A percentile compares a stretch with the other conserved stretches of the same genome.
Conservation (phyloP, 2,888 invertebrate genomes). For the Beris chalybata region DNA sequence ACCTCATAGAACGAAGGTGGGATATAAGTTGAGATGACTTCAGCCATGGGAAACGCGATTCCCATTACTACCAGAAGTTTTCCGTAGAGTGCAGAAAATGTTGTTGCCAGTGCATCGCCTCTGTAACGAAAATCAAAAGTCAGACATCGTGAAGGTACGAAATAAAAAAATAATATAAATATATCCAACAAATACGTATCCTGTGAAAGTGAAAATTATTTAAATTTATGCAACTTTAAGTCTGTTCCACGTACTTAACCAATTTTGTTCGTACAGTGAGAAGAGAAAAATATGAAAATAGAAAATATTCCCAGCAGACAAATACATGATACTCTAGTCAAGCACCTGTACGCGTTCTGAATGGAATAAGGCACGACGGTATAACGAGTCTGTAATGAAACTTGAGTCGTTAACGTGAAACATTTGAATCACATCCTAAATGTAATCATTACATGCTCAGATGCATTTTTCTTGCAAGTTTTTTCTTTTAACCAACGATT, state of each 20-base stretch:
- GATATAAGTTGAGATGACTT: slow-evolving; percentile 92
- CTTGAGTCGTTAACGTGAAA: too few relatives aligned
- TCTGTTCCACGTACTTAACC: slow-evolving; percentile 15
- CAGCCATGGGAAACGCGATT: slow-evolving; percentile 92
- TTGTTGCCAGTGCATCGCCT: slow-evolving; percentile 81
- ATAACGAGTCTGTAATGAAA: too few relatives aligned
- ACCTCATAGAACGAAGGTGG: slow-evolving; percentile 93
- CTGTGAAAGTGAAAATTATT: slow-evolving; percentile 15
- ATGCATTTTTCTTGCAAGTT: too few relatives aligned
- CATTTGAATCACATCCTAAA: too few relatives aligned
- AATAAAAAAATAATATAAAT: slow-evolving; percentile 15
- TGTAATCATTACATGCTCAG: too few relatives aligned
- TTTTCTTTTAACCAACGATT: too few relatives aligned
- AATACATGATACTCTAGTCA: not conserved
- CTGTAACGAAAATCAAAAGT: slow-evolving; percentile 57
- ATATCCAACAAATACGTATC: not conserved
- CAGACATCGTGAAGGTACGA: not conserved
- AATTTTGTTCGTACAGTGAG: not conserved
- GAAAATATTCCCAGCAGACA: slow-evolving; percentile 2
- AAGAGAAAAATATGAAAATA: not conserved
- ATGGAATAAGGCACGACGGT: too few relatives aligned
- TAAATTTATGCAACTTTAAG: slow-evolving; percentile 23
- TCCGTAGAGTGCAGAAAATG: slow-evolving; percentile 90
- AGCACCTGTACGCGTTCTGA: not conserved
- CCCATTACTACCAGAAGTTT: slow-evolving; percentile 94